Conservation (phyloP, 2,888 invertebrate genomes). For the Ophion obscuratus region DNA sequence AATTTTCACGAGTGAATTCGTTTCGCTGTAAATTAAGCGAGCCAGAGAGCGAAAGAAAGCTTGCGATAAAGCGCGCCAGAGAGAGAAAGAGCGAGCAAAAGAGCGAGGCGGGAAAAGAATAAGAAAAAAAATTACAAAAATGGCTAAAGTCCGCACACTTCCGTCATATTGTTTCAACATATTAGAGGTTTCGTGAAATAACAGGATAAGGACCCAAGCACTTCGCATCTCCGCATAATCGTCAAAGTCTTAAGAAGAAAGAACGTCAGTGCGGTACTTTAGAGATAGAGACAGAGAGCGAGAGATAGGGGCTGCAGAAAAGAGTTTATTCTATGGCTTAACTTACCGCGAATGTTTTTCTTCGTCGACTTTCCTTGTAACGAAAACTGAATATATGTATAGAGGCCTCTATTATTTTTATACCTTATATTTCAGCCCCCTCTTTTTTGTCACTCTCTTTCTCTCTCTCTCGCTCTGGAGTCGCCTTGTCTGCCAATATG, state of each 20-base stretch:
- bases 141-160: conserved; percentile 34
- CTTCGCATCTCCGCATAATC: conserved; percentile 35
- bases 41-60: background rate
- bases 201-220: conserved; percentile 34
- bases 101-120: background rate
- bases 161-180: conserved; percentile 53
- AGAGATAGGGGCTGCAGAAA: conserved; percentile 11
- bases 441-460: background rate
- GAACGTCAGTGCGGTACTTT: background rate
- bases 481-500: conserved; percentile 2
- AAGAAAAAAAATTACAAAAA: conserved; percentile 4
- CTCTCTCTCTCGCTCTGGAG: background rate
- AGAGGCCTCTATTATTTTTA: conserved; percentile 39
- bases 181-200: conserved; percentile 60
- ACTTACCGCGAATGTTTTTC: conserved; percentile 60
- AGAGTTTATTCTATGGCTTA: conserved; percentile 57
- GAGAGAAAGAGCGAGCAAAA: background rate
- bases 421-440: background rate
- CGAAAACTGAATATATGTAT: conserved; percentile 25
- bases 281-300: background rate
- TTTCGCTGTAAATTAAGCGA: background rate
- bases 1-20: background rate
- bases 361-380: conserved; percentile 22
- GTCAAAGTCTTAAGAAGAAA: conserved; percentile 37
- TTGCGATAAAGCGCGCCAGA: background rate